Base-by-base conservation (phyloP, 2,797 vertebrate genomes). In the Hoplostethus atlanticus region DNA sequence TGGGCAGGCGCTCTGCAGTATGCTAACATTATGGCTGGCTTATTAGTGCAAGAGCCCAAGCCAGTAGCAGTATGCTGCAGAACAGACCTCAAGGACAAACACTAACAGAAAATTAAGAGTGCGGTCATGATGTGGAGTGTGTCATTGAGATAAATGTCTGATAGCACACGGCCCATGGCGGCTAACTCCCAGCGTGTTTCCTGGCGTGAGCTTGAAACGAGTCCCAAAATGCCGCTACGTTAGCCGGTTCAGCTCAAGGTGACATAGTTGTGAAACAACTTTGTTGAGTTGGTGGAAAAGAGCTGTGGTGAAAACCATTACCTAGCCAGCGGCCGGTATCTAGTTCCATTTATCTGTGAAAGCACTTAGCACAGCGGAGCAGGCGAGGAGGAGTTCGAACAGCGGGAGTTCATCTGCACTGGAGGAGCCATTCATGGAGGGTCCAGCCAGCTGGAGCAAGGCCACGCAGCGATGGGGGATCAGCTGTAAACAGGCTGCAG, bases 11-110 rank as follows among this genome's bases (percentile, higher is more conserved):
- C 74, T 53, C 81, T 79, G 78, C 87, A 76, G 77, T 75, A 87
- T 68, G 75, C 80, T 80, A 88, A 84, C 82, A 73, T 85, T 85
- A 80, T 57, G 83, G 85, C 73, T 50, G 80, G 71, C 87, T 86
- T 91, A 89, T 94, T 92, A 93, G 86, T 44, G 68, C 73, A 3
- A 60, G 57, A 67, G 80, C 51, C 59, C 51, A 6, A 73, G 89
- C 87, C 87, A 89, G 79, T 68, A 77, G 79, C 84, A 72, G 76
- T 73, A 31, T 74, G 85, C 81, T 77, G 87, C 81, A 83, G 63
- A 40, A 71, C 36, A 52, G 65, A 79, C 83, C 83, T 87, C 89
- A 89, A 91, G 89, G 88, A 88, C 87, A 80, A 9, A 2, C 46
- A 25, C 21, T 60, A 30, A 77, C 79, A 76, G 65, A 72, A 75